Base-by-base conservation (phyloP, 2,113 vertebrate genomes). In the Percopsis transmontana region DNA sequence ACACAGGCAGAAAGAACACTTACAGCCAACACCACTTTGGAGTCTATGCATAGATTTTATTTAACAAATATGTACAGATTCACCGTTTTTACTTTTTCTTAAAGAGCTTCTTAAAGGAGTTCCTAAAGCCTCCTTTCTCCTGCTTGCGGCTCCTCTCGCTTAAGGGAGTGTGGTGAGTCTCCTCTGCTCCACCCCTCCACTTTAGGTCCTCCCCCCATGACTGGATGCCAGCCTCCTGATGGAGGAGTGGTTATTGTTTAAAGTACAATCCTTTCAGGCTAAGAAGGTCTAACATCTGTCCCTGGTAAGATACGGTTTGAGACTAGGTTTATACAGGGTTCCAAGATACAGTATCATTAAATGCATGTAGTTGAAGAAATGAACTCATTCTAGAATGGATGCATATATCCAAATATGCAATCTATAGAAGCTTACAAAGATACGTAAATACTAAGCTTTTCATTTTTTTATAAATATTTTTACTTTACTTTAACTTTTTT, bases 61-160 rank as follows among this genome's bases (percentile, higher is more conserved):
- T 5, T 19, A 19, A 52, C n/a, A 20, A n/a, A 6, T 19, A 3
- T n/a, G 5, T 20, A 21, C 18, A 52, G n/a, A 7, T 18, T 20
- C 50, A 20, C 68, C 75, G 58, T 85, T 89, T 91, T 94, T 88
- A 99, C 96, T 96, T 99, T 90, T 98, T 98, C 91, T 96, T 99
- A 93, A 99, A 99, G 87, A 99, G 94, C 77, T 97, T 98, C 91
- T 96, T 96, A 89, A 99, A 98, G 55, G 97, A 99, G 90, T 93
- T 98, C 61, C 97, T 94, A 84, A 99, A 97, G 59, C 96, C 95
- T 90, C 96, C 95, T 90, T 95, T 96, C 86, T 97, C 97, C 88
- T 94, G 93, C 85, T 96, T 96, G 3, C 95, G 92, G 83, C 93
- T 95, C 79, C 95, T 93, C 79, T 97, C 95, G 67, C 95, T 96